Evolutionary conservation across 2,797 vertebrate species (phyloP).

Genomic region (Ptychobarbus kaznakovi): DNA sequence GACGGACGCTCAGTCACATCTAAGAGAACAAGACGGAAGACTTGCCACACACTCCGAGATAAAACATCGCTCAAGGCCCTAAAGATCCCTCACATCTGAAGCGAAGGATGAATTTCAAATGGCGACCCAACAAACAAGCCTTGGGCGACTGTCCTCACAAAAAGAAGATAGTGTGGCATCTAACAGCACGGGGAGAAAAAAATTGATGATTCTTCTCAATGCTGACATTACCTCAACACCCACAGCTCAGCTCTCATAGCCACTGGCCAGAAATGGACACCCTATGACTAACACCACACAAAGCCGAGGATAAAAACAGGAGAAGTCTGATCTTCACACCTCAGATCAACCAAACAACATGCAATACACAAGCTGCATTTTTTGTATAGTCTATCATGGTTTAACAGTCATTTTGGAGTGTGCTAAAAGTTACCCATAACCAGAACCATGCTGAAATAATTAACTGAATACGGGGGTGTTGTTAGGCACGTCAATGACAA

Average conservation of each 20-base stretch:
- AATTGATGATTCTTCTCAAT: constrained; percentile 22
- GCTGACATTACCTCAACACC: constrained; percentile 58
- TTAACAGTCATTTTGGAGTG: neutral
- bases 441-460: too few relatives aligned
- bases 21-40: constrained; percentile 32
- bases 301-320: constrained; percentile 67
- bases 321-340: constrained; percentile 75
- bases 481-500: too few relatives aligned
- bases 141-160: constrained; percentile 50
- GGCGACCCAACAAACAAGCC: constrained; percentile 59
- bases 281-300: constrained; percentile 67
- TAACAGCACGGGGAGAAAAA: constrained; percentile 38
- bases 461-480: too few relatives aligned
- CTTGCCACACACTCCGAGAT: constrained; percentile 25
- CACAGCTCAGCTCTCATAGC: constrained; percentile 69
- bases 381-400: neutral
- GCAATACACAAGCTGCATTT: neutral
- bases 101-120: constrained; percentile 55
- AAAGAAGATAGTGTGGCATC: constrained; percentile 55
- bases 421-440: neutral
- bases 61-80: constrained; percentile 49
- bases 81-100: constrained; percentile 57
- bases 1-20: constrained; percentile 40
- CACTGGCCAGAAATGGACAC: constrained; percentile 74
- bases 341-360: constrained; percentile 55